Conservation (phyloP, 2,888 invertebrate species). For the Andrena fulva region DNA sequence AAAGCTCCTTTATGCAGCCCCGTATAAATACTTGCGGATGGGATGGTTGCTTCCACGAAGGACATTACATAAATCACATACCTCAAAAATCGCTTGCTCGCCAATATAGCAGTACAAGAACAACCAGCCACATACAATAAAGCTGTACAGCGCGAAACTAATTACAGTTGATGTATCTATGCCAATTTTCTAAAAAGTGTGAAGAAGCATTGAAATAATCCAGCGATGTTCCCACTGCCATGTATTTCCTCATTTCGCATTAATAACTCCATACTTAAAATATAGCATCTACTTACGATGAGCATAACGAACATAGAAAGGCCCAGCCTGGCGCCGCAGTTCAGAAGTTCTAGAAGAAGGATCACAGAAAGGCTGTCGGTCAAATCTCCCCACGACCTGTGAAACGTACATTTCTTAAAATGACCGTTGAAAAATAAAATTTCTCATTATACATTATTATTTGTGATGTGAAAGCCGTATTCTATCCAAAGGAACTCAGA, state of each 20-base stretch:
- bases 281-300: slow-evolving; percentile 5
- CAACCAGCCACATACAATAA: not conserved
- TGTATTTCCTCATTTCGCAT: not conserved
- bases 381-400: slow-evolving; percentile 69
- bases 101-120: slow-evolving; percentile 49
- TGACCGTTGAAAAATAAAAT: too few relatives aligned
- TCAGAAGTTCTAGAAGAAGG: slow-evolving; percentile 69
- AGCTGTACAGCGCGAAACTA: not conserved
- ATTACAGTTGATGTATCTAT: not conserved
- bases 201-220: not conserved
- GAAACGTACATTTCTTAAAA: not conserved
- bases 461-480: not conserved
- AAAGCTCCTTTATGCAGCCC: not conserved
- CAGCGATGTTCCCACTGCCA: not conserved
- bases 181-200: not conserved
- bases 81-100: slow-evolving; percentile 36
- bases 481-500: too few relatives aligned
- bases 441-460: not conserved
- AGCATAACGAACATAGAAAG: slow-evolving; percentile 67
- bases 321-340: slow-evolving; percentile 66
- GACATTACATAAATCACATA: slow-evolving; percentile 8
- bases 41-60: not conserved
- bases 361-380: slow-evolving; percentile 68
- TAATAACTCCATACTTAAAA: not conserved
- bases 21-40: not conserved